Conservation (phyloP, 2,113 vertebrate genomes). For the Motacilla tschutschensis region DNA sequence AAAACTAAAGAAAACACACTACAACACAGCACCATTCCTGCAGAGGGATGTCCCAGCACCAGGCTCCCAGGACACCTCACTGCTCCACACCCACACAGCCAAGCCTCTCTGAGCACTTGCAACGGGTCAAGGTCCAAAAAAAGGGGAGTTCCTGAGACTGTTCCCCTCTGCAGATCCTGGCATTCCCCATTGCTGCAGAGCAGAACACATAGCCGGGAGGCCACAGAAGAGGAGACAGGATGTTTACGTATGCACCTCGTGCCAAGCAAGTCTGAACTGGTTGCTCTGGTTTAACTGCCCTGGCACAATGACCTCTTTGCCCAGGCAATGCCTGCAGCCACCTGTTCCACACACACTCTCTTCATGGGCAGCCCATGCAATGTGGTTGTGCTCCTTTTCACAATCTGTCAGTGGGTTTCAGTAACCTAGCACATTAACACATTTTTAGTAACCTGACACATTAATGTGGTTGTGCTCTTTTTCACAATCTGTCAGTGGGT, state of each 20-base stretch:
- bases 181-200: neutral
- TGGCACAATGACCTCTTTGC: neutral
- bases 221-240: neutral
- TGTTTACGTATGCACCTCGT: fast-evolving
- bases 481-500: neutral
- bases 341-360: fast-evolving
- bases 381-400: neutral
- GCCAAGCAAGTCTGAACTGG: neutral
- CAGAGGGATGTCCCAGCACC: neutral
- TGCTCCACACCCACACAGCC: neutral
- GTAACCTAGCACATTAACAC: neutral
- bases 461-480: neutral
- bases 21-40: neutral
- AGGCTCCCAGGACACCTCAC: neutral
- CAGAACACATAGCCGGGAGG: neutral
- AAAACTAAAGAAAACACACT: no score
- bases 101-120: fast-evolving
- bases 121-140: neutral
- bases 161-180: neutral
- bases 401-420: neutral
- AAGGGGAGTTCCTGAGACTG: neutral
- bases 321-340: neutral
- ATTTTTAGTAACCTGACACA: neutral
- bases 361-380: neutral
- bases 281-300: neutral